These are phyloP conservation scores for Mus spicilegus DNA, from an alignment of 2,113 vertebrate species.

Conservation along the genomic window DNA sequence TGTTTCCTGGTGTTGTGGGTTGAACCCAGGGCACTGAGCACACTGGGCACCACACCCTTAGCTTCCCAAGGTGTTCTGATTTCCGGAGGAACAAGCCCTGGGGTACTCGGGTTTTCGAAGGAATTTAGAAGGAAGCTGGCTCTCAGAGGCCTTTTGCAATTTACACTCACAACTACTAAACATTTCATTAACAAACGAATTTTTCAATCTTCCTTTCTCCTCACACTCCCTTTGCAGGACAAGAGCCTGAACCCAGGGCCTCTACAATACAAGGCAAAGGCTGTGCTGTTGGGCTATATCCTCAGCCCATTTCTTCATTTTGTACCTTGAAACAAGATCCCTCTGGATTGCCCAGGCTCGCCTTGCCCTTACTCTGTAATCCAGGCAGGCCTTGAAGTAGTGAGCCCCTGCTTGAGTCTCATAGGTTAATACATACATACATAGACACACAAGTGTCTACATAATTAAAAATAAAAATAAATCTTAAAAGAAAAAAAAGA, in stretches of 20 bases:
- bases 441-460: neutral
- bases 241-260: neutral
- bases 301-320: neutral
- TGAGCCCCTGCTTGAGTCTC: neutral
- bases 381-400: neutral
- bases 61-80: conserved; percentile 27
- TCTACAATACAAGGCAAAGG: too few relatives aligned
- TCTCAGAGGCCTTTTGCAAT: conserved; percentile 8
- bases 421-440: neutral
- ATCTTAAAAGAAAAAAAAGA: neutral
- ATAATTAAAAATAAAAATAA: neutral
- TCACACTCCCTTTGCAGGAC: too few relatives aligned
- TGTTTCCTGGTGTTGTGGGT: neutral
- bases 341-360: neutral
- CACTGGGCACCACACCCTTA: neutral
- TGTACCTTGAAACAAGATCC: neutral
- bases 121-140: neutral
- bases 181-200: neutral
- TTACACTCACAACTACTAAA: neutral
- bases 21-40: neutral
- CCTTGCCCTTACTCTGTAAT: neutral
- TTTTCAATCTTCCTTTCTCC: neutral
- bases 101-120: neutral
- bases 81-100: neutral
- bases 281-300: neutral